Percentiles rank a stretch among this genome's conserved stretches.
phyloP scores from a whole-genome alignment of 2,113 vertebrate species.

The Heptranchias perlo region DNA sequence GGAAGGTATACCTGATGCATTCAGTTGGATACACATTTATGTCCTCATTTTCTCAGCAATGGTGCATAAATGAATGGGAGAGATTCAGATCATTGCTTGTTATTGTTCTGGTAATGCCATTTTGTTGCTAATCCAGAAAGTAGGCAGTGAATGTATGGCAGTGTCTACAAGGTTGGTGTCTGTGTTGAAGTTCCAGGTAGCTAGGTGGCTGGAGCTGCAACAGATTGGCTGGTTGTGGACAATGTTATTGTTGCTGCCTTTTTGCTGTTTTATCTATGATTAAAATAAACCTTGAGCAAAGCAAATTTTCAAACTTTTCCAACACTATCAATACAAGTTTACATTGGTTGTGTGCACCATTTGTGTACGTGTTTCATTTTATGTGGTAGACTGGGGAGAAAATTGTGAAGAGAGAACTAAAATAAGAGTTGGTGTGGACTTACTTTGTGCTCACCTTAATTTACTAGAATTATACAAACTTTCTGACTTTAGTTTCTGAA shows the following conservation, averaged over 20 bases:
- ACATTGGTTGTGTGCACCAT: background rate
- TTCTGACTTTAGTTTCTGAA: background rate
- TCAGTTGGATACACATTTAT: background rate
- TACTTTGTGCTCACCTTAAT: background rate
- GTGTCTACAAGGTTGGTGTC: background rate
- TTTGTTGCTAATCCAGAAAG: background rate
- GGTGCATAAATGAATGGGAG: background rate
- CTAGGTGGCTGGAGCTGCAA: background rate
- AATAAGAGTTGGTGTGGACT: background rate
- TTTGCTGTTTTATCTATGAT: background rate
- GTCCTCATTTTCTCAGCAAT: background rate
- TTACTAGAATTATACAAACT: background rate
- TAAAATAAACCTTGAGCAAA: background rate
- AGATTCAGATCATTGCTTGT: background rate
- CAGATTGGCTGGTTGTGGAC: background rate
- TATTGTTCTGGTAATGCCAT: background rate
- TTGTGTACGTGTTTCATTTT: background rate
- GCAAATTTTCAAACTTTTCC: background rate
- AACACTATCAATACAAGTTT: background rate
- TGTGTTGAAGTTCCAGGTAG: background rate
- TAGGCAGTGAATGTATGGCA: background rate
- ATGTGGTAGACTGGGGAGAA: background rate
- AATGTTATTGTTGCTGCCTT: background rate
- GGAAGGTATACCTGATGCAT: background rate
- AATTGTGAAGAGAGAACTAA: background rate